A percentile compares a stretch with the other conserved stretches of the same genome.
Evolutionary conservation across 2,113 vertebrate species (phyloP).

Genomic region (Microtus montanus): DNA sequence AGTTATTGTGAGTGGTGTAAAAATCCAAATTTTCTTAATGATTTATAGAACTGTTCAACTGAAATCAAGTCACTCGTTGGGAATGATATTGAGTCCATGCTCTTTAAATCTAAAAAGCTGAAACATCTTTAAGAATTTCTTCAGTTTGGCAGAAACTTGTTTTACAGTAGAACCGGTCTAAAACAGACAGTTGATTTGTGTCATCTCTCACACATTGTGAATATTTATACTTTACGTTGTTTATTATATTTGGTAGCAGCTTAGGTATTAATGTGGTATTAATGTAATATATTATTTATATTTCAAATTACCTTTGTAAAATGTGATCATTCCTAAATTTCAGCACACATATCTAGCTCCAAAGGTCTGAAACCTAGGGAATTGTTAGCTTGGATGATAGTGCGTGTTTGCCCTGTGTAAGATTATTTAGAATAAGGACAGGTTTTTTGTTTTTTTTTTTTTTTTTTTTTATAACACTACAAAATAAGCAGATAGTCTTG

Average conservation of each 20-base stretch:
- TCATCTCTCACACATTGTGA: background rate
- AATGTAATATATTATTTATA: background rate
- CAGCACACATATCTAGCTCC: background rate
- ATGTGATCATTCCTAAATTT: conserved; percentile 20
- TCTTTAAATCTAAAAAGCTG: conserved; percentile 39
- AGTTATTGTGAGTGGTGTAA: conserved; percentile 36
- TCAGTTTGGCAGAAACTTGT: conserved; percentile 14
- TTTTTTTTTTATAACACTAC: background rate
- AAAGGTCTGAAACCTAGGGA: conserved; percentile 5
- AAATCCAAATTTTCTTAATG: conserved; percentile 17
- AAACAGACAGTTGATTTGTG: conserved; percentile 32
- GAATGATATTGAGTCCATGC: background rate
- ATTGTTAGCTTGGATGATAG: background rate
- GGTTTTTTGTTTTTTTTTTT: background rate
- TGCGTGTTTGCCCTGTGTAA: background rate
- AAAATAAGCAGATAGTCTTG: background rate
- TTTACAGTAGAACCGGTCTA: conserved; percentile 34
- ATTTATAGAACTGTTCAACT: conserved; percentile 25
- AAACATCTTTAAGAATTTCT: conserved; percentile 40
- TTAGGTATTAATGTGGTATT: background rate
- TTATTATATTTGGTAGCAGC: background rate
- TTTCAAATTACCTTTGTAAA: background rate
- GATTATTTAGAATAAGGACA: conserved; percentile 23
- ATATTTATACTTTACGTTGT: conserved; percentile 4
- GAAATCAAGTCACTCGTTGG: conserved; percentile 25